Evolutionary conservation across 2,797 vertebrate species (phyloP), one percentile per base, ranked within the genome.

Genomic region (Xenops minutus): DNA sequence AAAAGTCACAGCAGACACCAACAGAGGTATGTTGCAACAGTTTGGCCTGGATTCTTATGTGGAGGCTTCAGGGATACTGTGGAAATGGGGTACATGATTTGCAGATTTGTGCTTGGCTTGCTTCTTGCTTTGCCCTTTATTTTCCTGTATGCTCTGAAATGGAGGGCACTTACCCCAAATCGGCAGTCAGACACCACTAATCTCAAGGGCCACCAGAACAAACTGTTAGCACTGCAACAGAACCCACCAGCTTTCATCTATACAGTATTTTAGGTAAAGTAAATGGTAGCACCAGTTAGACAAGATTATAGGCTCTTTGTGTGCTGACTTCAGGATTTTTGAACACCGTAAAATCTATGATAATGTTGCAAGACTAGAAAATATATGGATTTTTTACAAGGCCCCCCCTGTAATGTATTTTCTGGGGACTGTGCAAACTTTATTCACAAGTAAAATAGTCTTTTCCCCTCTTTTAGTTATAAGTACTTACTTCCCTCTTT

Each of bases 1-100:
- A 98, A 91, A 99, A 97, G 97, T 72, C 97, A 77, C 98, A 98
- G 85, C 99, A 99, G 97, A 99, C 99, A 58, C 98, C 99, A 48
- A 96, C 97, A 34, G 99, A 99, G 98, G 99, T 99, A 98, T 97
- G 98, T 93, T 76, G 39, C 84, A 77, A n/a, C 61, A 83, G 74
- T 58, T 76, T 36, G 91, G 19, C 69, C 29, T 72, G 5, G 2
- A 76, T 81, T 83, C 29, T 80, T 51, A 14, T 4, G 16, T 37
- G 48, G 23, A 51, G 23, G 36, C 44, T 71, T 88, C 32, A 67
- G 44, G 18, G 22, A 37, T 22, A 1, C 39, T 56, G 4, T 30
- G n/a, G n/a, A 54, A 80, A 66, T 54, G 5, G 20, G 52, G 17
- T 17, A 44, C 16, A 0, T 56, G 29, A 15, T 44, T 64, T 61